Evolutionary conservation across 2,113 vertebrate genomes (phyloP), one percentile per base, ranked within the genome.

Genomic region (Girardinichthys multiradiatus): DNA sequence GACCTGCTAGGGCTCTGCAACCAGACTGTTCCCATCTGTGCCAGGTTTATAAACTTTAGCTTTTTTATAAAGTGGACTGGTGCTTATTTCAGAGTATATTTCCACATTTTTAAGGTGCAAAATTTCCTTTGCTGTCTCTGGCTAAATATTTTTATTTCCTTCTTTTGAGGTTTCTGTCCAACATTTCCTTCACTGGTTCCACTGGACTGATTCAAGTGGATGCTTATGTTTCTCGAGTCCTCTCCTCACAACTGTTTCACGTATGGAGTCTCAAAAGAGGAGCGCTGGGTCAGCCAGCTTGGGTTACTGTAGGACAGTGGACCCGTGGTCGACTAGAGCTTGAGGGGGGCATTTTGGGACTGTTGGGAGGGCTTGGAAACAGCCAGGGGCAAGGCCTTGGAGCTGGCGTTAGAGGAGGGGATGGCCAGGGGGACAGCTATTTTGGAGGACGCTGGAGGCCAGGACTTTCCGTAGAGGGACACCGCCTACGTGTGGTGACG

Each of bases 251-350:
- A 87, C 95, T 96, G 42, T 97, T 97, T 88, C 97, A 98, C 73
- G 95, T 99, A 54, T 99, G 97, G 97, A 98, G 96, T 85, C 94
- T 99, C 61, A 97, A 98, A 83, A 95, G 96, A 0, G 97, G 98
- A 4, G 96, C 97, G 39, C 77, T 99, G 0, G 97, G 96, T 48
- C 98, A 98, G 74, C 97, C 94, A 0, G 96, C 97, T 86, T 98
- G 97, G 97, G 97, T 96, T 3, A 97, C 97, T 4, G 91, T 98
- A 51, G 97, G 95, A 59, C 96, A 96, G 80, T 99, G 97, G 97
- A 95, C 96, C 54, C 90, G 94, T 13, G 95, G 96, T 6, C 94
- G 87, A 72, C 93, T 99, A 86, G 90, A 96, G 62, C 94, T 97
- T 87, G 96, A 98, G 79, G 95, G 95, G 0, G 93, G 95, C 51